Evolutionary conservation across 2,113 vertebrate genomes (phyloP), one percentile per base, ranked within the genome.

Genomic region (Nycticorax nycticorax): DNA sequence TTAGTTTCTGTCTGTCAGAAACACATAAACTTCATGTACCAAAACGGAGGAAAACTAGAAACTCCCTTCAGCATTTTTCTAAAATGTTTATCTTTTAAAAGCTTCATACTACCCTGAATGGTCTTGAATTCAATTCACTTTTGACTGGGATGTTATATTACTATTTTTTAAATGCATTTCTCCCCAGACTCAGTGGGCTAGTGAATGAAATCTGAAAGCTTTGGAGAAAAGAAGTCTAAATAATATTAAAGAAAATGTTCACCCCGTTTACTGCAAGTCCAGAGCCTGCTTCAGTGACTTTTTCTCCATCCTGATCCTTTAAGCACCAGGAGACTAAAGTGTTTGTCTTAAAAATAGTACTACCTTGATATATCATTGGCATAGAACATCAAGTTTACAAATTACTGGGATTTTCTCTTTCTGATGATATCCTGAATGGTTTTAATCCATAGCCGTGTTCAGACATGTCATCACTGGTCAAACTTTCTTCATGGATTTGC

Each of bases 151-250:
- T 77, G 28, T 1, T 66, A 28, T 64, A 72, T 60, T 63, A 63
- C 10, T 77, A 16, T 35, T 77, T 50, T 78, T 68, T 16, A 0
- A 53, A 90, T 82, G 32, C 56, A 41, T 78, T 79, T 89, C 12
- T 89, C 19, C 30, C 24, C 16, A 68, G 35, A 62, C 9, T 78
- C 73, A 37, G 32, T 50, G 55, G 48, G 2, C 32, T 80, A 88
- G 53, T 90, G 52, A 85, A 8, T 39, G 32, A 94, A 95, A 96
- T 85, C 26, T 41, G 23, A 96, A 92, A 97, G 64, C 67, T 95
- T 91, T 94, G 81, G 57, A 92, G 69, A 96, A 97, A 97, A 94
- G 97, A 41, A 41, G 12, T 96, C 83, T 93, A 80, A 95, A 93
- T 52, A 81, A 76, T 93, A 87, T 39, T 89, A 93, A 96, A 88